Conservation (phyloP, 64 coral and sea anemone species). For the Stichodactyla mertensii region DNA sequence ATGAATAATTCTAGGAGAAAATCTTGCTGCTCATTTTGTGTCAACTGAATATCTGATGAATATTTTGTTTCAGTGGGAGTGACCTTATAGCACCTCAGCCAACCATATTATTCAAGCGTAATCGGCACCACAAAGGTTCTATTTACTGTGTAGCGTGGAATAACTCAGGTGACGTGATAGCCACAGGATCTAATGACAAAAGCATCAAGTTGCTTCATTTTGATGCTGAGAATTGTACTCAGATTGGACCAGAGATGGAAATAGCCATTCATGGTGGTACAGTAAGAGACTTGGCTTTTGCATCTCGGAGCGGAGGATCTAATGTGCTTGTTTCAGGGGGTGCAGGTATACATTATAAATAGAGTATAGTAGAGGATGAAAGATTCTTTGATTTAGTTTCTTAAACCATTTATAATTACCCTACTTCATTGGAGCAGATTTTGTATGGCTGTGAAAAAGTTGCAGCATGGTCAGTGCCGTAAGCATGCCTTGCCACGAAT, state of each 20-base stretch:
- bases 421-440: too few species aligned
- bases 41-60: background rate
- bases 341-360: slow-evolving; percentile 47
- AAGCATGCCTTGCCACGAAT: too few species aligned
- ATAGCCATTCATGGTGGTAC: slow-evolving; percentile 81
- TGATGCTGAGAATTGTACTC: slow-evolving; percentile 72
- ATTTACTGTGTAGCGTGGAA: slow-evolving; percentile 97
- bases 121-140: slow-evolving; percentile 84
- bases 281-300: slow-evolving; percentile 87
- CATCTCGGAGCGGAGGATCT: slow-evolving; percentile 64
- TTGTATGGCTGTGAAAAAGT: too few species aligned
- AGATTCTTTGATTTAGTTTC: too few species aligned
- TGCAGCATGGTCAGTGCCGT: too few species aligned
- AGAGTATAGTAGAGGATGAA: too few species aligned
- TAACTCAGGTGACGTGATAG: slow-evolving; percentile 62
- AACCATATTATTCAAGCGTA: slow-evolving; percentile 75
- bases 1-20: too few species aligned
- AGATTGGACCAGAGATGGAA: slow-evolving; percentile 69
- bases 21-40: background rate
- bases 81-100: slow-evolving; percentile 58
- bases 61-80: slow-evolving; percentile 19
- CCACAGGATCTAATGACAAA: slow-evolving; percentile 97
- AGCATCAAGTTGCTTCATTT: slow-evolving; percentile 81
- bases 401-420: too few species aligned
- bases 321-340: slow-evolving; percentile 90